A percentile compares a stretch with the other conserved stretches of the same genome.
phyloP scores from a whole-genome alignment of 2,113 vertebrate genomes.

The Pseudonaja textilis region DNA sequence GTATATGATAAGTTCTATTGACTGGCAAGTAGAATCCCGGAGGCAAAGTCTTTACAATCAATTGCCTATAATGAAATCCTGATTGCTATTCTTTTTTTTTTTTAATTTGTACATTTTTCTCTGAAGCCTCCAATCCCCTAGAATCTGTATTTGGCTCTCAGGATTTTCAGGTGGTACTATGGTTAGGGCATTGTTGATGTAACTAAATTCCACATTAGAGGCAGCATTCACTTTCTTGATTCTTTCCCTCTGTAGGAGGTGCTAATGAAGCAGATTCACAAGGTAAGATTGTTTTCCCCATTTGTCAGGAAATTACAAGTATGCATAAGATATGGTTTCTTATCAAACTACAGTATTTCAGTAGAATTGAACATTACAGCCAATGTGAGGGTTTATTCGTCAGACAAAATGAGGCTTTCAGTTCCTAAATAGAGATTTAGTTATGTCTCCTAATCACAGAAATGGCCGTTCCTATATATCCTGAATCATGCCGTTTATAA shows the following conservation, averaged over 20 bases:
- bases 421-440: neutral
- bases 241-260: constrained; percentile 80
- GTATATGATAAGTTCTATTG: neutral
- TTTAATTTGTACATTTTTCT: neutral
- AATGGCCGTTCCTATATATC: neutral
- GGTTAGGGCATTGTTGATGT: neutral
- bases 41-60: neutral
- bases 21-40: neutral
- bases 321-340: neutral
- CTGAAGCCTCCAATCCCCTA: neutral
- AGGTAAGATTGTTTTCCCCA: constrained; percentile 74
- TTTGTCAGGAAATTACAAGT: neutral
- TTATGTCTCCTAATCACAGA: neutral
- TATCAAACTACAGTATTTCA: neutral
- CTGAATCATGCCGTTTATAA: neutral
- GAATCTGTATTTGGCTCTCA: neutral
- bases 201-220: constrained; percentile 21
- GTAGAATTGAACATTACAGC: neutral
- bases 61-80: neutral
- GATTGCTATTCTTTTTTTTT: neutral
- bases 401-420: neutral
- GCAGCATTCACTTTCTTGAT: constrained; percentile 30
- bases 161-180: neutral
- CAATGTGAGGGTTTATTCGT: neutral
- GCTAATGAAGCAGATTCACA: constrained; percentile 99